Conservation (phyloP, 2,888 invertebrate species). For the Epistrophe grossulariae region DNA sequence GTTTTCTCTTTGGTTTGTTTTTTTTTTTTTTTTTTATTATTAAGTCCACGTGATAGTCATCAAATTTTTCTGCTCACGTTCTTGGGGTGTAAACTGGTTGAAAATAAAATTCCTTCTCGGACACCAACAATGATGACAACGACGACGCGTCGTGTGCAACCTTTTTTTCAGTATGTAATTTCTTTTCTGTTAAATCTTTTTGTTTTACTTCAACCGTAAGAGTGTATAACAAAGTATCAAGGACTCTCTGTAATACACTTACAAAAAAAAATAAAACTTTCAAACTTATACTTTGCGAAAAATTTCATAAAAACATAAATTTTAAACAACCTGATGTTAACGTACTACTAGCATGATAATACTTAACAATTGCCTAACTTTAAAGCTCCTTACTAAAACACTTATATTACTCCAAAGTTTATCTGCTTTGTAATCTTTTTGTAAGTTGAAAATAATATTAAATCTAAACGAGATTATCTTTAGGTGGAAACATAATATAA, state of each 20-base stretch:
- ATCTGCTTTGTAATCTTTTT: too few relatives aligned
- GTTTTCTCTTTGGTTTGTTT: slow-evolving; percentile 13
- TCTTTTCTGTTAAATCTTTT: slow-evolving; percentile 25
- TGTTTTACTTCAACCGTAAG: slow-evolving; percentile 25
- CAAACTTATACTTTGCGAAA: too few relatives aligned
- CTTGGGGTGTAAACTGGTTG: slow-evolving; percentile 48
- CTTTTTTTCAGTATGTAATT: slow-evolving; percentile 49
- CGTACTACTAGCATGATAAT: too few relatives aligned
- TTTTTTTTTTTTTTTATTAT: background rate
- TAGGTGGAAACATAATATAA: too few relatives aligned
- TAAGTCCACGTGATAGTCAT: slow-evolving; percentile 57
- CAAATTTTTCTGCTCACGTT: slow-evolving; percentile 69
- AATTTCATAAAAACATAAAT: too few relatives aligned
- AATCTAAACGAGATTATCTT: too few relatives aligned
- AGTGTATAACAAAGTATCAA: slow-evolving; percentile 7
- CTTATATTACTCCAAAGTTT: too few relatives aligned
- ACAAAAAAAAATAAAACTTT: slow-evolving; percentile 7
- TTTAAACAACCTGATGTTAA: too few relatives aligned
- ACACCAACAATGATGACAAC: slow-evolving; percentile 55
- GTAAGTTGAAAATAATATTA: too few relatives aligned
- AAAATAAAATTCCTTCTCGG: slow-evolving; percentile 62
- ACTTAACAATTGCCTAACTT: too few relatives aligned
- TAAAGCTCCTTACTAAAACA: too few relatives aligned
- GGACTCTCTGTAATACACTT: slow-evolving; percentile 43
- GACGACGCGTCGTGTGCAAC: slow-evolving; percentile 55